Evolutionary conservation across 2,888 invertebrate species (phyloP).

Genomic region (Parascotia fuliginaria): DNA sequence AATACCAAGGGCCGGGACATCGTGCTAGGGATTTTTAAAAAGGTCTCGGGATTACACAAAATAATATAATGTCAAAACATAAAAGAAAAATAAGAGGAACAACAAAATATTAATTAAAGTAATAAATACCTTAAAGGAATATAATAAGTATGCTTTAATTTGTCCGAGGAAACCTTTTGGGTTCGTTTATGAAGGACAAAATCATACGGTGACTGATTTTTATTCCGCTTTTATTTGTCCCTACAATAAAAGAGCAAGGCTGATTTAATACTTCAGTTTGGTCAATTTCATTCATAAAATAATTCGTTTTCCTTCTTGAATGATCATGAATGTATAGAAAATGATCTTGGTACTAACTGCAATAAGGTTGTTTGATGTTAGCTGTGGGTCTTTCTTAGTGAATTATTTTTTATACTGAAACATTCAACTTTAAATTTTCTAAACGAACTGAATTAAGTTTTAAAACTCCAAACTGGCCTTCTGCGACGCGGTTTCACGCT

Average conservation of each 20-base stretch:
- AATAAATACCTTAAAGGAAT: constrained; percentile 41
- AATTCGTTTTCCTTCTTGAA: not conserved
- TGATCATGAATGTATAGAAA: too few species aligned
- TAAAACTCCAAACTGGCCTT: too few species aligned
- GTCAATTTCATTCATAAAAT: not conserved
- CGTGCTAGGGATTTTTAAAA: constrained; percentile 11
- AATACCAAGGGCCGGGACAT: constrained; percentile 2
- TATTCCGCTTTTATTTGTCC: not conserved
- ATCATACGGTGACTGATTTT: not conserved
- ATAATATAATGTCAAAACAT: constrained; percentile 29
- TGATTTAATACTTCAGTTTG: not conserved
- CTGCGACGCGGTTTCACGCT: too few species aligned
- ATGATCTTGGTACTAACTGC: too few species aligned
- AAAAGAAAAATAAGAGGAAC: constrained; percentile 32
- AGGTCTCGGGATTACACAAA: not conserved
- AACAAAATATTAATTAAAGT: constrained; percentile 37
- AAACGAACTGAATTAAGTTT: too few species aligned
- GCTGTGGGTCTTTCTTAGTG: too few species aligned
- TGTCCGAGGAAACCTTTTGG: constrained; percentile 21
- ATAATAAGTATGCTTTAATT: constrained; percentile 38
- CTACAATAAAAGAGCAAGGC: not conserved
- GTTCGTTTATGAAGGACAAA: constrained; percentile 11
- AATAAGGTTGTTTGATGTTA: too few species aligned
- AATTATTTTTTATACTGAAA: too few species aligned
- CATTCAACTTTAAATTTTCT: too few species aligned